Evolutionary conservation across 2,113 vertebrate species (phyloP).

Genomic region (Dryoscopus gambensis): DNA sequence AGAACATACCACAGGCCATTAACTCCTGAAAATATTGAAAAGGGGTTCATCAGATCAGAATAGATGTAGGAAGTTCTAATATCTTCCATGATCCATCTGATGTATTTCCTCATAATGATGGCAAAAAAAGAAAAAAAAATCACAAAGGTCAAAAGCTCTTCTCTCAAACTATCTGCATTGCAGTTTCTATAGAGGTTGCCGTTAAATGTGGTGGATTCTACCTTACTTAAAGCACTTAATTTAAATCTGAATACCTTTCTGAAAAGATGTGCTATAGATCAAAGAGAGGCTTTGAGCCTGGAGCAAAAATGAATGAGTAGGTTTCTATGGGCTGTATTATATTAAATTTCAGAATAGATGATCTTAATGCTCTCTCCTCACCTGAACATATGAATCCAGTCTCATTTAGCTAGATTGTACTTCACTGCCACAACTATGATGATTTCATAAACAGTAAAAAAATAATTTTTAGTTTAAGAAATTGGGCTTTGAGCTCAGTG

Average conservation of each 20-base stretch:
- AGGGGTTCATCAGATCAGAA: conserved; percentile 5
- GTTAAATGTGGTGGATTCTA: neutral
- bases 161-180: conserved; percentile 7
- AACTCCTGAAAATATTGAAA: conserved; percentile 5
- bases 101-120: neutral
- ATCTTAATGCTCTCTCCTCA: neutral
- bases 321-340: neutral
- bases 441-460: neutral
- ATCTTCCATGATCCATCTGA: neutral
- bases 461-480: neutral
- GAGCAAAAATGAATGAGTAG: neutral
- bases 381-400: neutral
- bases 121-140: neutral
- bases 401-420: neutral
- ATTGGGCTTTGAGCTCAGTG: neutral
- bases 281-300: neutral
- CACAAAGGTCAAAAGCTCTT: neutral
- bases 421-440: neutral
- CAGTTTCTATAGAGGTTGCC: neutral
- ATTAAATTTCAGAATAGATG: neutral
- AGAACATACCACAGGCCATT: neutral
- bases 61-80: conserved; percentile 25
- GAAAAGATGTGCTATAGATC: conserved; percentile 4
- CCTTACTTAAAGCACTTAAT: conserved; percentile 11
- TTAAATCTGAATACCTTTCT: conserved; percentile 28